A percentile compares a stretch with the other conserved stretches of the same genome.
phyloP scores from a whole-genome alignment of 2,797 vertebrate genomes.

The Syngnathus acus region DNA sequence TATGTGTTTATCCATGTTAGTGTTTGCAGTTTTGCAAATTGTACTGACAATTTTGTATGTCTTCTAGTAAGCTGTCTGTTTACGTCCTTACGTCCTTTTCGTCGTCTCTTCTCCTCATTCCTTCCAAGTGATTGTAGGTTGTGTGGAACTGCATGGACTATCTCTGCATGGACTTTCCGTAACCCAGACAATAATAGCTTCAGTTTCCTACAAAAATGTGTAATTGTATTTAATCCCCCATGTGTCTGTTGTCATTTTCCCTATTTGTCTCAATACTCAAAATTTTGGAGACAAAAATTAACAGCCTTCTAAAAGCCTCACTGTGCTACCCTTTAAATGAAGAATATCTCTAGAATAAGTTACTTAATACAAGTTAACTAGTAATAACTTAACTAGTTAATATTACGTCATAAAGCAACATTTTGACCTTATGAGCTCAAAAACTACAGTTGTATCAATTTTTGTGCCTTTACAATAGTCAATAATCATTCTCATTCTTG shows the following conservation, averaged over 20 bases:
- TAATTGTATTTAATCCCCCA: not conserved
- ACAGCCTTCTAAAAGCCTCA: not conserved
- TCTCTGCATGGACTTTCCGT: constrained; percentile 74
- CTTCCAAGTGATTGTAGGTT: constrained; percentile 31
- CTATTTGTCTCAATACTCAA: not conserved
- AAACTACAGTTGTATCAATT: not conserved
- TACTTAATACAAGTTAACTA: too few species aligned
- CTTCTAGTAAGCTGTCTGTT: constrained; percentile 29
- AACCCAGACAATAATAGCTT: constrained; percentile 25
- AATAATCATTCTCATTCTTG: not conserved
- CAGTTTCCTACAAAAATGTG: not conserved
- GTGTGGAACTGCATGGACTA: constrained; percentile 79
- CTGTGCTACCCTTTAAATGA: not conserved
- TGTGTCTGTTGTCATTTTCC: not conserved
- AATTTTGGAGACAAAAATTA: not conserved
- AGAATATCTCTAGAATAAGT: not conserved
- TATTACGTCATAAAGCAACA: not conserved
- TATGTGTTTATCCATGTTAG: constrained; percentile 36
- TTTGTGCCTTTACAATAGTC: not conserved
- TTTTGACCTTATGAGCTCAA: not conserved
- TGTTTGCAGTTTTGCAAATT: constrained; percentile 16
- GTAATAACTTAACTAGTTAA: not conserved
- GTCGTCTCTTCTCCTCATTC: constrained; percentile 2
- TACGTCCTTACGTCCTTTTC: constrained; percentile 16
- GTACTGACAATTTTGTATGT: constrained; percentile 22